phyloP scores from a whole-genome alignment of 2,797 vertebrate species.

The Apogon hyalosoma region DNA sequence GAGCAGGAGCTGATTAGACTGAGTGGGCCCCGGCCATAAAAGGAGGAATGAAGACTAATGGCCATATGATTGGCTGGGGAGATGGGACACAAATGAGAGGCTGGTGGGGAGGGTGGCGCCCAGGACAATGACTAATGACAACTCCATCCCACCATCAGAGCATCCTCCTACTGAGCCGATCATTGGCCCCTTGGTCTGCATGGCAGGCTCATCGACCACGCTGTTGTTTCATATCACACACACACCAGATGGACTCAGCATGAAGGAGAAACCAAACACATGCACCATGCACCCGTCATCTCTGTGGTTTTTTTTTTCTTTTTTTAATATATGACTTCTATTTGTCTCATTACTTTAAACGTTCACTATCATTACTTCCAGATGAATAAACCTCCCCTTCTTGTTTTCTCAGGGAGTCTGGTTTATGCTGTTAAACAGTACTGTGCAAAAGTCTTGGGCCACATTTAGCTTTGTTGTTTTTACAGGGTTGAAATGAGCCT shows the following conservation, averaged over 20 bases:
- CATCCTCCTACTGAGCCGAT: slow-evolving; percentile 56
- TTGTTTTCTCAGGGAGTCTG: too few relatives aligned
- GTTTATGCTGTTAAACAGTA: too few relatives aligned
- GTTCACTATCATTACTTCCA: too few relatives aligned
- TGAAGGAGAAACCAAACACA: slow-evolving; percentile 17
- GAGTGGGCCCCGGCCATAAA: slow-evolving; percentile 65
- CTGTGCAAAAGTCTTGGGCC: too few relatives aligned
- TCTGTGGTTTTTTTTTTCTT: not conserved
- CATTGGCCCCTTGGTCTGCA: slow-evolving; percentile 59
- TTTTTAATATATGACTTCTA: slow-evolving; percentile 22
- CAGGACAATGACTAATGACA: slow-evolving; percentile 64
- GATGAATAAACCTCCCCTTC: too few relatives aligned
- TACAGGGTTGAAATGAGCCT: too few relatives aligned
- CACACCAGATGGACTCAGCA: slow-evolving; percentile 29
- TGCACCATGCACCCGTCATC: slow-evolving; percentile 18
- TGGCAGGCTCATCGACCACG: slow-evolving; percentile 43
- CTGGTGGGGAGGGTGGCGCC: slow-evolving; percentile 18
- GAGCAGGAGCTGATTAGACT: slow-evolving; percentile 65
- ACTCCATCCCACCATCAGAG: slow-evolving; percentile 52
- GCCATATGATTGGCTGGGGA: slow-evolving; percentile 70
- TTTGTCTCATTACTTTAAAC: slow-evolving; percentile 11
- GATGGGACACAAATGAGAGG: slow-evolving; percentile 74
- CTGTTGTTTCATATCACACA: slow-evolving; percentile 2
- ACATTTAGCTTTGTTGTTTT: too few relatives aligned
- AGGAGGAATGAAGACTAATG: slow-evolving; percentile 81